Conservation (phyloP, 2,113 vertebrate species). For the Microcebus murinus region DNA sequence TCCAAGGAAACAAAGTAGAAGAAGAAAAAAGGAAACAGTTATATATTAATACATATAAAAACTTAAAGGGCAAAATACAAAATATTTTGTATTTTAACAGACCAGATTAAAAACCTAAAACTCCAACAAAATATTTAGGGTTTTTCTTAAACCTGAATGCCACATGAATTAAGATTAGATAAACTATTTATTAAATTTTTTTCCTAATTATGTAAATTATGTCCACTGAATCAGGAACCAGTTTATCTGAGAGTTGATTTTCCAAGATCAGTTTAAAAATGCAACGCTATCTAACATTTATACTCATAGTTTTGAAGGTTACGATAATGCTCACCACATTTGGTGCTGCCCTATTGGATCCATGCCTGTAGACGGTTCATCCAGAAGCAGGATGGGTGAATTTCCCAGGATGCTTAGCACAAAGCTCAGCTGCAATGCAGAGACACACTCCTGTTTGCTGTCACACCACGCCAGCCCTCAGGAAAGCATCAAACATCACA, state of each 20-base stretch:
- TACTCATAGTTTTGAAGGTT: background rate
- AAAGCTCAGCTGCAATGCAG: slow-evolving; percentile 90
- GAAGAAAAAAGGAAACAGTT: background rate
- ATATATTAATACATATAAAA: background rate
- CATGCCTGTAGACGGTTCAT: slow-evolving; percentile 92
- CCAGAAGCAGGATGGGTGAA: slow-evolving; percentile 90
- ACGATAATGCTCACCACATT: slow-evolving; percentile 89
- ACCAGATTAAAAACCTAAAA: background rate
- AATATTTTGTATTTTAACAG: background rate
- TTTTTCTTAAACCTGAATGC: background rate
- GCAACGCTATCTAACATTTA: background rate
- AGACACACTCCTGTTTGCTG: background rate
- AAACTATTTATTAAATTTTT: background rate
- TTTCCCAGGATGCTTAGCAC: slow-evolving; percentile 93
- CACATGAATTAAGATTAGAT: background rate
- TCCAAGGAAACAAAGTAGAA: background rate
- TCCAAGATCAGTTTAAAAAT: background rate
- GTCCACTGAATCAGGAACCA: background rate
- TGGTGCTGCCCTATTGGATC: slow-evolving; percentile 90
- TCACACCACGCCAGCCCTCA: accelerated
- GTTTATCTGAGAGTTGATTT: background rate
- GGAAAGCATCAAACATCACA: background rate
- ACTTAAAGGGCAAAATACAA: slow-evolving; percentile 1
- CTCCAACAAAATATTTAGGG: background rate
- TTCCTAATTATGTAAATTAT: background rate